Evolutionary conservation across 2,888 invertebrate genomes (phyloP), one percentile per base, ranked within the genome.

Genomic region (Byasa hedistus): DNA sequence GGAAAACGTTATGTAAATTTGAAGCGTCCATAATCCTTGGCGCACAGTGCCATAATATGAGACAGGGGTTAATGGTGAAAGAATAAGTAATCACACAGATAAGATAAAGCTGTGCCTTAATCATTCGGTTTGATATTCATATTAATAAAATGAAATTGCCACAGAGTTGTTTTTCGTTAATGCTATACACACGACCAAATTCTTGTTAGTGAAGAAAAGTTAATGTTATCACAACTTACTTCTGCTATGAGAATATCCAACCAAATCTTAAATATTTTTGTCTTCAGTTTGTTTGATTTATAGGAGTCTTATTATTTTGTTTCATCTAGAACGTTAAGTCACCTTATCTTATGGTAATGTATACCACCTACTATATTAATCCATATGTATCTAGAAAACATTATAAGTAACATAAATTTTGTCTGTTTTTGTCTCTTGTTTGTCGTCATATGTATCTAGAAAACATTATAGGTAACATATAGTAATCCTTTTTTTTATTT

Each of bases 1-100:
- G 87, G 85, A 89, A 90, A 88, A 89, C 87, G 89, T 86, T 88
- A 89, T 90, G 88, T 88, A 85, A 89, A 90, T 91, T 84, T 82
- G 79, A 84, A 83, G 82, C 81, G 81, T 83, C 85, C 79, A 85
- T 89, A 86, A 86, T 87, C 83, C 84, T 81, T 81, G 78, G 82
- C 81, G 84, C 85, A 84, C 83, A 82, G 83, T 81, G 84, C 82
- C 81, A 81, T 86, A 86, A 86, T 82, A 81, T 81, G 77, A 79
- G 79, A 76, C 77, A 76, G 79, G 79, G 84, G 81, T 84, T 84
- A 83, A 79, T 83, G 81, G 77, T 78, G 74, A 77, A 79, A 81
- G 78, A 84, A 85, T 86, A 85, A 89, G 81, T 85, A 85, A 86
- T 84, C 79, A 81, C 74, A 69, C 72, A 76, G 84, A 87, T 87